Conservation (phyloP, 2,113 vertebrate species). For the Grus americana region DNA sequence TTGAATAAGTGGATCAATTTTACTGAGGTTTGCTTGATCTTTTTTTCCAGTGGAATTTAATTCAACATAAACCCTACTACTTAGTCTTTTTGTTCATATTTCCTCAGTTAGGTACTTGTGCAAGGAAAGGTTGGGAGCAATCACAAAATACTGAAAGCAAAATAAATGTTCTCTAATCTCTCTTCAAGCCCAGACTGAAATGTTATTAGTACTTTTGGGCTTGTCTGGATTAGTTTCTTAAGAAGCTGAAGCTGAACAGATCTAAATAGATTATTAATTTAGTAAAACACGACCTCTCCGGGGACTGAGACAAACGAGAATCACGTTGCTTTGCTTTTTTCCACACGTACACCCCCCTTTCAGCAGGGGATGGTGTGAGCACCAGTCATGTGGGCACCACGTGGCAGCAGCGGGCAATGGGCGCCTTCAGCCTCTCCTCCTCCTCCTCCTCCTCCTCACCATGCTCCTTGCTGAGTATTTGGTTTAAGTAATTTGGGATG, state of each 20-base stretch:
- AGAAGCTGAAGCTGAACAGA: constrained; percentile 51
- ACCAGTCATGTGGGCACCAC: background rate
- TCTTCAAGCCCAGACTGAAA: constrained; percentile 34
- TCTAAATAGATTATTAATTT: constrained; percentile 60
- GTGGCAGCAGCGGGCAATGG: background rate
- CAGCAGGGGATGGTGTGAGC: background rate
- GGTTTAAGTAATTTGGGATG: background rate
- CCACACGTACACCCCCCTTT: background rate
- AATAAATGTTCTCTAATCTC: constrained; percentile 48
- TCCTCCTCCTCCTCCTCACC: background rate
- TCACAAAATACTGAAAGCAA: constrained; percentile 21
- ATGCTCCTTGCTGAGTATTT: background rate
- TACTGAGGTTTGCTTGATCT: background rate
- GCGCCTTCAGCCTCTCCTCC: background rate
- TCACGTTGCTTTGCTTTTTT: background rate
- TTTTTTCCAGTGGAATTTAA: background rate
- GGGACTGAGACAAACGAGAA: background rate
- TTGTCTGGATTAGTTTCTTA: constrained; percentile 59
- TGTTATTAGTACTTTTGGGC: constrained; percentile 12
- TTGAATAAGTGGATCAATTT: constrained; percentile 27
- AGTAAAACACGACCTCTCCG: constrained; percentile 44
- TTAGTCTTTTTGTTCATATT: background rate
- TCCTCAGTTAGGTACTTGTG: background rate
- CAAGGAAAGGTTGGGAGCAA: constrained; percentile 2
- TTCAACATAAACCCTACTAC: background rate